These are phyloP conservation scores for Melanostigma gelatinosum DNA, from an alignment of 2,113 vertebrate species.

Conservation along the genomic window DNA sequence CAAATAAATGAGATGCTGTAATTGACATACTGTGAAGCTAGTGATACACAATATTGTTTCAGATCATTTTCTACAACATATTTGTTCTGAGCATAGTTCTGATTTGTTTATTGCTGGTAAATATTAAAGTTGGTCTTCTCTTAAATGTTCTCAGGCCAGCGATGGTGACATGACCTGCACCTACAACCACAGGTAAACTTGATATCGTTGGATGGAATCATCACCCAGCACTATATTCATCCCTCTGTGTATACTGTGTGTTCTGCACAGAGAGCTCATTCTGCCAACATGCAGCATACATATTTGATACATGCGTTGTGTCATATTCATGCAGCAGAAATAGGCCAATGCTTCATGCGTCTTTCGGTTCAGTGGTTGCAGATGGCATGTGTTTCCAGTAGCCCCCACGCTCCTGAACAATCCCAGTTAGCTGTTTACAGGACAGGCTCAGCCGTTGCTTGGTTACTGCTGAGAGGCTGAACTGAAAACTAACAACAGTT, in stretches of 20 bases:
- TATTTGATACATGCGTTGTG: conserved; percentile 44
- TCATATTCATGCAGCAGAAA: conserved; percentile 34
- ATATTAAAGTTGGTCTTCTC: neutral
- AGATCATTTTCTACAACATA: neutral
- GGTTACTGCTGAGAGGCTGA: conserved; percentile 65
- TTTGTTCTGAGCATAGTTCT: neutral
- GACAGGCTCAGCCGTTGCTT: conserved; percentile 68
- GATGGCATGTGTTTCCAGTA: conserved; percentile 38
- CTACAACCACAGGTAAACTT: conserved; percentile 77
- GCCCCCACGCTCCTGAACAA: conserved; percentile 45
- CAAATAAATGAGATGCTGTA: conserved; percentile 8
- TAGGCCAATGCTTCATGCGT: conserved; percentile 35
- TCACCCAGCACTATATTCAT: neutral
- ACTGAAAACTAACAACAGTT: conserved; percentile 41
- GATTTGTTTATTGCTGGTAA: neutral
- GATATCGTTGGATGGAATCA: neutral
- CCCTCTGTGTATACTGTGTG: neutral
- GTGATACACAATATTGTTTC: neutral
- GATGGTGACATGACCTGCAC: conserved; percentile 73
- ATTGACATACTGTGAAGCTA: neutral
- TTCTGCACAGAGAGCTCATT: neutral
- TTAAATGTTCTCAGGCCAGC: conserved; percentile 79
- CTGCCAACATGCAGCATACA: conserved; percentile 25
- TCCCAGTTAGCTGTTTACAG: conserved; percentile 66
- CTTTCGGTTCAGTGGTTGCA: conserved; percentile 19